Percentiles rank a stretch among this genome's conserved stretches.
These are phyloP conservation scores for Cephalotes varians DNA, from an alignment of 2,888 invertebrate genomes.

Conservation along the genomic window DNA sequence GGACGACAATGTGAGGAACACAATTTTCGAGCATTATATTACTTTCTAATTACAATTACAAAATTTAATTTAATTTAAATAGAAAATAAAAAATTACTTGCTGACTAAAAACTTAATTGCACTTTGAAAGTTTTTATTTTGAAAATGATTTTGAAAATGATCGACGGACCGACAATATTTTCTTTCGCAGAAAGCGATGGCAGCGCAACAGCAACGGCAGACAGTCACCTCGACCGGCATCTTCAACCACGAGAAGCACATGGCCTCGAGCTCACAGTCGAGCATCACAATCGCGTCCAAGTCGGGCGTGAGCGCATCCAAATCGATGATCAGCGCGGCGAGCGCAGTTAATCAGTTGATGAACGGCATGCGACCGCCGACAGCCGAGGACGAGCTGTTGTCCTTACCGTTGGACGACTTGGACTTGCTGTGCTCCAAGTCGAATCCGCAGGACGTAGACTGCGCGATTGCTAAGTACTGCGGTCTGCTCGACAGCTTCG, in stretches of 20 bases:
- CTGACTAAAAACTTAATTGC: not conserved
- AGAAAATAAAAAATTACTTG: not conserved
- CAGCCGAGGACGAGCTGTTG: constrained; percentile 90
- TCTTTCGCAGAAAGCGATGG: constrained; percentile 85
- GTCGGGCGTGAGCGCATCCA: constrained; percentile 87
- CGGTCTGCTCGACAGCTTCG: constrained; percentile 90
- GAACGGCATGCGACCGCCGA: constrained; percentile 88
- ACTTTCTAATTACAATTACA: no score
- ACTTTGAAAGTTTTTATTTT: no score
- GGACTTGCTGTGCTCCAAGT: constrained; percentile 91
- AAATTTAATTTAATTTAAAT: not conserved
- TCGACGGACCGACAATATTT: not conserved
- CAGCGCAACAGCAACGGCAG: constrained; percentile 92
- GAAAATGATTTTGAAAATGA: not conserved
- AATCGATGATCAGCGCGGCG: constrained; percentile 84
- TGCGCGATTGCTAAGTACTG: constrained; percentile 94
- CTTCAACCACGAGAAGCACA: constrained; percentile 92
- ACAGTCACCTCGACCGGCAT: constrained; percentile 93
- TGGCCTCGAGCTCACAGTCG: constrained; percentile 91
- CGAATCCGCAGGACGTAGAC: constrained; percentile 93
- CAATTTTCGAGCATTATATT: no score
- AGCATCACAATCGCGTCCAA: constrained; percentile 93
- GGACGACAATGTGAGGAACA: no score
- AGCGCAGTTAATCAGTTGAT: constrained; percentile 89
- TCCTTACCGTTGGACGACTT: constrained; percentile 92